Base-by-base conservation (phyloP, 2,888 invertebrate genomes). In the Drosophila paranaensis region DNA sequence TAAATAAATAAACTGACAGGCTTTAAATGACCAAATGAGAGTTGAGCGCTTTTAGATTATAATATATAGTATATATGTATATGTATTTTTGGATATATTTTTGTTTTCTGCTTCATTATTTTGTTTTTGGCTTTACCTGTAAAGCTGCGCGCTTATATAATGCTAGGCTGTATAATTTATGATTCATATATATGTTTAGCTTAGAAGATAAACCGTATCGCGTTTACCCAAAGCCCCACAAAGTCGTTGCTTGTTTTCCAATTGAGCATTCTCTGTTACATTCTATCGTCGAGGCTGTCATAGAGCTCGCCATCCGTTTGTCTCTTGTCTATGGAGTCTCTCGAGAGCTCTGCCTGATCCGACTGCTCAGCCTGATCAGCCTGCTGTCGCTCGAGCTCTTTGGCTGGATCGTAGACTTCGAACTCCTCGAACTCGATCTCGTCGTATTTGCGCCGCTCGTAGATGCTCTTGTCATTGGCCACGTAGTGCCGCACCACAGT, bases 391-490 rank as follows among this genome's bases (percentile, higher is more conserved):
- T 81, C 79, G 40, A 74, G 83, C 51, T 91, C 91, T 64, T 91
- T 92, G 63, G 88, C 82, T n/a, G 93, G 93, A 88, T 92, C 95
- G 90, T 95, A 94, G 60, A 96, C 95, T 93, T 96, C 95, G 81
- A 96, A 96, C 85, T 96, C 96, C 93, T 97, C 97, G 82, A 97
- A 97, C 81, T 97, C 97, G 95, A 97, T 97, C 83, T 97, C 97
- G 48, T 96, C 96, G 81, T 95, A 95, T 91, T 96, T 95, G 76
- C 94, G 95, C 13, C 94, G 93, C 74, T 93, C 93, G 79, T 95
- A 95, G 87, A 94, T 94, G 88, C 95, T 94, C 66, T 93, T 94
- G 64, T 95, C 94, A 86, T 95, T 95, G 51, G 95, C 94, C 73
- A 95, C 94, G 76, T 95, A 94, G 82, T 94, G 94, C 79, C 95